phyloP scores from a whole-genome alignment of 2,888 invertebrate species.

The Rotaria sp. region DNA sequence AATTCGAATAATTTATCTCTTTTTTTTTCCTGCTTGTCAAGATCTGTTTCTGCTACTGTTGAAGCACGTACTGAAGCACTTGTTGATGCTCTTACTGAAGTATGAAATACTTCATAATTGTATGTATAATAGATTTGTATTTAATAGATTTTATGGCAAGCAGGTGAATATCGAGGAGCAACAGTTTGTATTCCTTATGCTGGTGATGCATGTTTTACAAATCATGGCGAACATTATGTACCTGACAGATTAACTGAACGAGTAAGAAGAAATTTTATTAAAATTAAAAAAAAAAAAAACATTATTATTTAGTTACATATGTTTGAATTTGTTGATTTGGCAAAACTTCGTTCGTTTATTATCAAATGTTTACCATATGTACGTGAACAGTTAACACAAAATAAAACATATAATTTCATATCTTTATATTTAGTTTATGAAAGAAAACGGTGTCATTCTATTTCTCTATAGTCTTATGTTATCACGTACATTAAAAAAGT shows the following conservation, averaged over 20 bases:
- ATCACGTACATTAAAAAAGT: conserved; percentile 36
- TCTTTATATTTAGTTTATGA: conserved; percentile 34
- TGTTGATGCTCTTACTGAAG: conserved; percentile 17
- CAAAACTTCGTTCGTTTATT: neutral
- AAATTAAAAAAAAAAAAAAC: neutral
- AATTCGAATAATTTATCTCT: too few relatives aligned
- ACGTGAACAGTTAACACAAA: neutral
- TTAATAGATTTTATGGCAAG: conserved; percentile 36
- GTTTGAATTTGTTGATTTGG: conserved; percentile 32
- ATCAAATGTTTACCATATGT: conserved; percentile 26
- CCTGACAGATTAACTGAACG: conserved; percentile 37
- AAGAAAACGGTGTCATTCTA: conserved; percentile 33
- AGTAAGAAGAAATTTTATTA: neutral
- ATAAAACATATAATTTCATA: neutral
- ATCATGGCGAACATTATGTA: conserved; percentile 17
- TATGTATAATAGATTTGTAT: neutral
- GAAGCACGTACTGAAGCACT: conserved; percentile 19
- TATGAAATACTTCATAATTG: neutral
- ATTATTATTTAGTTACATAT: conserved; percentile 35
- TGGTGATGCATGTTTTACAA: conserved; percentile 31
- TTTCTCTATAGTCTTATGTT: conserved; percentile 39
- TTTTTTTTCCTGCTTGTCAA: neutral
- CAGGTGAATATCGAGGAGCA: conserved; percentile 28
- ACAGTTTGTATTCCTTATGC: conserved; percentile 16
- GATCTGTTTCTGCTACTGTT: neutral